Conservation (phyloP, 1,140 invertebrate species). For the Drosophila ambigua region DNA sequence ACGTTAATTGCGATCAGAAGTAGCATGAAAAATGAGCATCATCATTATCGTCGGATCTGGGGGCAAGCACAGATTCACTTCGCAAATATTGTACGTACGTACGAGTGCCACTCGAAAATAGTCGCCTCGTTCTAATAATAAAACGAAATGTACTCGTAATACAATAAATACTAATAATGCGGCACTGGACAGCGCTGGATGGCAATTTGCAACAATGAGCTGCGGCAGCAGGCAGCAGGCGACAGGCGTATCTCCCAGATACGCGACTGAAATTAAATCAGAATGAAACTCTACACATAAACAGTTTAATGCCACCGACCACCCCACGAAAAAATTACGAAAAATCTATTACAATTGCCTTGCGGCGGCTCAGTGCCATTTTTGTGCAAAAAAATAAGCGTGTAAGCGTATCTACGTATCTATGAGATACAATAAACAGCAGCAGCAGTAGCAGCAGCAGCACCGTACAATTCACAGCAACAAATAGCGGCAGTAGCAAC, state of each 20-base stretch:
- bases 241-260: conserved; percentile 47
- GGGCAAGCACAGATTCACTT: conserved; percentile 24
- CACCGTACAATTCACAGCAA: conserved; percentile 12
- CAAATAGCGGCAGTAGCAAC: conserved; percentile 32
- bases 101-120: conserved; percentile 59
- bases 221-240: conserved; percentile 6
- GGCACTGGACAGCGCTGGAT: conserved; percentile 35
- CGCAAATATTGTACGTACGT: neutral
- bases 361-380: conserved; percentile 48
- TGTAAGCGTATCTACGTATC: conserved; percentile 62
- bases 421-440: conserved; percentile 74
- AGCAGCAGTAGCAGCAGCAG: conserved; percentile 58
- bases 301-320: conserved; percentile 77
- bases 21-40: conserved; percentile 13
- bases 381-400: conserved; percentile 44
- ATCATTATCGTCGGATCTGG: conserved; percentile 24
- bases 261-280: conserved; percentile 51
- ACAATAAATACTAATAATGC: conserved; percentile 77
- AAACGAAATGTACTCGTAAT: conserved; percentile 55
- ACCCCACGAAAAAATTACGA: conserved; percentile 64
- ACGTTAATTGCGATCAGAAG: conserved; percentile 50
- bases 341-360: conserved; percentile 51
- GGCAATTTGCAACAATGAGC: conserved; percentile 74
- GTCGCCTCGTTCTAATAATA: conserved; percentile 74
- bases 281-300: conserved; percentile 74